Base-by-base conservation (phyloP, 2,797 vertebrate genomes). In the Lycodopsis pacificus region DNA sequence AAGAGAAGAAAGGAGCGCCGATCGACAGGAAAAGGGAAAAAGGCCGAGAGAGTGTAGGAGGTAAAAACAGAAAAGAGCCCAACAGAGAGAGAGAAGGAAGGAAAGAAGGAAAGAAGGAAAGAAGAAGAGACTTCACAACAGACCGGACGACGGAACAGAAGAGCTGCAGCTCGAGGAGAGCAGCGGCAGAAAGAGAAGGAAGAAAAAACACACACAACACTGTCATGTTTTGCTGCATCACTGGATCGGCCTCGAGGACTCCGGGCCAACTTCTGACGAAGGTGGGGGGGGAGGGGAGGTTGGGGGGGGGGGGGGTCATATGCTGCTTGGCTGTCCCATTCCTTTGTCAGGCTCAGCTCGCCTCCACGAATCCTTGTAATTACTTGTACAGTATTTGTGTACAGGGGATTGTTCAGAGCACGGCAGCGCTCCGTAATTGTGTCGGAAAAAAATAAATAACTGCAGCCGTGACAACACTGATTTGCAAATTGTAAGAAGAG, bases 201-300 rank as follows among this genome's bases (percentile, higher is more conserved):
- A 49, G 19, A 59, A 19, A 36, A 20, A n/a, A 32, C 17, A 34
- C 2, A 53, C 65, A 79, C 74, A 86, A 66, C 86, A 82, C 83
- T 80, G 89, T 88, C 81, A 81, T 89, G 89, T 86, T 88, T 80
- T 82, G 88, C 86, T 88, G 86, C 88, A 88, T 88, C 89, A 86
- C 83, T 80, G 82, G 73, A 82, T 88, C 75, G 73, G 88, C 83
- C 86, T 82, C 44, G 53, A 87, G 83, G 81, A 87, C 83, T 77
- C 75, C 13, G 64, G 81, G 86, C 85, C 83, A 83, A 65, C 80
- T 86, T 65, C 78, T 87, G 83, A 83, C 54, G 83, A 2, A 34
- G 32, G 32, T 7, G 32, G 32, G 32, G 32, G 32, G 72, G 7
- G 0, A 7, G 34, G 34, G 34, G 32, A n/a, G n/a, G n/a, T n/a